Percentiles rank a stretch among this genome's conserved stretches.
phyloP scores from a whole-genome alignment of 2,888 invertebrate genomes.

The Drosophila stalkeri region DNA sequence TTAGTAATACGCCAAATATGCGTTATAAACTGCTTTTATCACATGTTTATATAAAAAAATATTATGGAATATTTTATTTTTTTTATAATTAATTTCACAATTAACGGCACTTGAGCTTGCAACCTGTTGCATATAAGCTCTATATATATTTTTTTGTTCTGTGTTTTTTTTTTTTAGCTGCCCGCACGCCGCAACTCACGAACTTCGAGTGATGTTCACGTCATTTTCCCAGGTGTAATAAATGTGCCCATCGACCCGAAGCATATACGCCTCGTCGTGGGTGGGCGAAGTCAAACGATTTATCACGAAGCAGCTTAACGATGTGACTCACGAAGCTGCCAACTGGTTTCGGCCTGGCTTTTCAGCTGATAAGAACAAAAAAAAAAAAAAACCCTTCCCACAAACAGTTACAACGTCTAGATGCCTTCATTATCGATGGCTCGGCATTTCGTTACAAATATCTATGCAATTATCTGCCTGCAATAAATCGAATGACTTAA shows the following conservation, averaged over 20 bases:
- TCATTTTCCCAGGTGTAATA: constrained; percentile 37
- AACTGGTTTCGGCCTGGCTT: constrained; percentile 47
- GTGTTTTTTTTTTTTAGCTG: constrained; percentile 1
- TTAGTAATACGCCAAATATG: constrained; percentile 26
- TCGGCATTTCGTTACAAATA: not conserved
- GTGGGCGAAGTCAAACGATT: constrained; percentile 45
- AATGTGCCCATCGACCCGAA: constrained; percentile 44
- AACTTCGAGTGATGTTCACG: constrained; percentile 49
- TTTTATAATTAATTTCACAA: constrained; percentile 24
- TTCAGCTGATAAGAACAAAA: constrained; percentile 44
- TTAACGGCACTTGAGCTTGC: constrained; percentile 14
- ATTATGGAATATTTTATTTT: constrained; percentile 4
- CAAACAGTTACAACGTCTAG: constrained; percentile 16
- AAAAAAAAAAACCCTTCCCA: not conserved
- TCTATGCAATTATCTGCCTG: constrained; percentile 27
- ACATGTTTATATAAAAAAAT: constrained; percentile 24
- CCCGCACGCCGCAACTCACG: constrained; percentile 53
- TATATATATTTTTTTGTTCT: not conserved
- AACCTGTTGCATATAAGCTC: constrained; percentile 49
- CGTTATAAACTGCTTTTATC: constrained; percentile 24
- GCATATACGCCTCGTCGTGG: constrained; percentile 37
- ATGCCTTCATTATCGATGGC: not conserved
- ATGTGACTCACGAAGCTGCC: constrained; percentile 42
- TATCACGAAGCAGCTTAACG: constrained; percentile 37
- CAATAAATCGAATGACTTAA: constrained; percentile 28